Evolutionary conservation across 1,140 invertebrate genomes (phyloP).

Genomic region (Agrypnia vestita): DNA sequence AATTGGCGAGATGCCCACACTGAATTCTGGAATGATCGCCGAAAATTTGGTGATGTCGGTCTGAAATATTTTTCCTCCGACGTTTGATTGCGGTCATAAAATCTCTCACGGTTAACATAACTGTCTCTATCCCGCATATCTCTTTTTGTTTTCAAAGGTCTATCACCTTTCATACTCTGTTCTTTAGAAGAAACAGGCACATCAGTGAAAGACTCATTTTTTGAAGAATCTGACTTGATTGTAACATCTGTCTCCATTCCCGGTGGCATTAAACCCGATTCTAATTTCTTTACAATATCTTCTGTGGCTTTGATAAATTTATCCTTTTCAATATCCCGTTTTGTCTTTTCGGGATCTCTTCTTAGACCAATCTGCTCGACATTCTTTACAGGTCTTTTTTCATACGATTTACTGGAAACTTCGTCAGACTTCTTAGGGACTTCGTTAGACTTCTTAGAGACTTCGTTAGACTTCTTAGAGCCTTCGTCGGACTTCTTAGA

Average conservation of each 20-base stretch:
- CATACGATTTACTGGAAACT: not conserved
- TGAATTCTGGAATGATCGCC: too few species aligned
- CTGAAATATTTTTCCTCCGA: too few species aligned
- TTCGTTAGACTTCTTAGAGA: too few species aligned
- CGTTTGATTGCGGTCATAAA: too few species aligned
- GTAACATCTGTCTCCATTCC: constrained; percentile 53
- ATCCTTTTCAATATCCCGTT: constrained; percentile 56
- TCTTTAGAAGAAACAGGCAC: not conserved
- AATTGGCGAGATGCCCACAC: too few species aligned
- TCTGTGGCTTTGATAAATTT: constrained; percentile 53
- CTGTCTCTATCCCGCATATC: not conserved
- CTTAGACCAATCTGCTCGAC: constrained; percentile 1
- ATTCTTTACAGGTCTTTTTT: not conserved
- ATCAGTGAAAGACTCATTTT: not conserved
- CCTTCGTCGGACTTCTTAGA: too few species aligned
- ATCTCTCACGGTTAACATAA: too few species aligned
- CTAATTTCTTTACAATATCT: constrained; percentile 54
- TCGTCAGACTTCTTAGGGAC: too few species aligned
- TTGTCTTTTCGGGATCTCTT: constrained; percentile 57
- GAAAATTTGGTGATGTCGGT: too few species aligned
- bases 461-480: too few species aligned
- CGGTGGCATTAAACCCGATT: constrained; percentile 53
- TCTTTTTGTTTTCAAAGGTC: not conserved
- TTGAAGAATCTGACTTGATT: not conserved
- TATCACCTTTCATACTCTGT: not conserved